Base-by-base conservation (phyloP, 2,113 vertebrate species). In the Todiramphus chloris region DNA sequence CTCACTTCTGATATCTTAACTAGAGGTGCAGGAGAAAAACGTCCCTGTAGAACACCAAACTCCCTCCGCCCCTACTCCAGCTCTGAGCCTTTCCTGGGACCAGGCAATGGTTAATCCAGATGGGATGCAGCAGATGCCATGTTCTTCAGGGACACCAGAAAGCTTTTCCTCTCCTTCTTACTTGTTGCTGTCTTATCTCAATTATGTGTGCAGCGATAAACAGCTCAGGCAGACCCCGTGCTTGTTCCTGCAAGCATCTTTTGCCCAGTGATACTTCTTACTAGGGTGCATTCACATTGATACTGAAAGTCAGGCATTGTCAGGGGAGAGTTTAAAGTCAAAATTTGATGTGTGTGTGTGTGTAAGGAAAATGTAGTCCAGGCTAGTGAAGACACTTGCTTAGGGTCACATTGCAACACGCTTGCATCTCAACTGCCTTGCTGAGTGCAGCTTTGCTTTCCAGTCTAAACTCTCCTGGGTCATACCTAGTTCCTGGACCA, bases 1-100 rank as follows among this genome's bases (percentile, higher is more conserved):
- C 83, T 96, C 82, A 93, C 95, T 96, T 93, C 89, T 96, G 95
- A 97, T 94, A 85, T 93, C 94, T 96, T 96, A 96, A 97, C 94
- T 96, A 82, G 83, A 95, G 93, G 70, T 96, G 81, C 76, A 48
- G 63, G 9, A 90, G 67, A 53, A 37, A 90, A 89, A 77, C 0
- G 6, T 81, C 92, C 76, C 80, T 2, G 3, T 64, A 50, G 90
- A 93, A 35, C 48, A 66, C 20, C 73, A 79, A n/a, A 19, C 25
- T 25, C 50, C 20, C 17, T 27, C 43, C 11, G 17, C 9, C 25
- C 11, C 33, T n/a, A 8, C 37, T 13, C 30, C 48, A 73, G 58
- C 59, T 83, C 55, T 89, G 73, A 96, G 62, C n/a, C 56, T 67
- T 81, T 58, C 7, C 43, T 10, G 19, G 72, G 78, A 44, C 24